These are phyloP conservation scores for Laspeyria flexula DNA, from an alignment of 2,888 invertebrate genomes.

Conservation along the genomic window DNA sequence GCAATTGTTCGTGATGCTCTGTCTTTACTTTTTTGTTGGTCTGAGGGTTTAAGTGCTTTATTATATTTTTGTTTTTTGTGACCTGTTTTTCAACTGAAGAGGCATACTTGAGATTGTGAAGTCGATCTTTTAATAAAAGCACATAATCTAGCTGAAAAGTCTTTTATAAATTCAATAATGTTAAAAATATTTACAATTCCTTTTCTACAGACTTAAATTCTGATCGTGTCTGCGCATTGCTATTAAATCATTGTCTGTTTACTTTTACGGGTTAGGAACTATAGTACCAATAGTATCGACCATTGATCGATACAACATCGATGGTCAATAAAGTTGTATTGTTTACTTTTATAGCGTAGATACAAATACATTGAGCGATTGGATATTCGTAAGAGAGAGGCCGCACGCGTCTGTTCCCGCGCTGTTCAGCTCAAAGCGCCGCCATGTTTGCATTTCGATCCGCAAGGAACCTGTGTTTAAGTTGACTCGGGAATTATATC, in stretches of 20 bases:
- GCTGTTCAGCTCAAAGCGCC: constrained; percentile 78
- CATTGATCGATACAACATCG: constrained; percentile 11
- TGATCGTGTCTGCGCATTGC: constrained; percentile 24
- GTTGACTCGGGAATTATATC: constrained; percentile 86
- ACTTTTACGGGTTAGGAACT: constrained; percentile 1
- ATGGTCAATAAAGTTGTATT: constrained; percentile 5
- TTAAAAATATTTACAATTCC: background rate
- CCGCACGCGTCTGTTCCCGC: constrained; percentile 68
- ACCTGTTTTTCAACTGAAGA: background rate
- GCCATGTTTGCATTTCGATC: constrained; percentile 86
- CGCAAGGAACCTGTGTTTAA: constrained; percentile 86
- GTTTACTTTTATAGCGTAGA: constrained; percentile 18
- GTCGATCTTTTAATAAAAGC: background rate
- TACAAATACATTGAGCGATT: constrained; percentile 5
- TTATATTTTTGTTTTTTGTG: too few species aligned
- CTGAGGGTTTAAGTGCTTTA: too few species aligned
- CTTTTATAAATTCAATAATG: background rate
- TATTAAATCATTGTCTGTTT: constrained; percentile 9
- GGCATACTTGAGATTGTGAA: background rate
- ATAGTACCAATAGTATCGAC: background rate
- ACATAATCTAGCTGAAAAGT: background rate
- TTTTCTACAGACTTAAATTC: background rate
- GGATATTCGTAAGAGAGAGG: constrained; percentile 32
- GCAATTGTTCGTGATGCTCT: too few species aligned
- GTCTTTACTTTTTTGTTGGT: too few species aligned